Conservation (phyloP, 2,113 vertebrate genomes). For the Phasianus colchicus region DNA sequence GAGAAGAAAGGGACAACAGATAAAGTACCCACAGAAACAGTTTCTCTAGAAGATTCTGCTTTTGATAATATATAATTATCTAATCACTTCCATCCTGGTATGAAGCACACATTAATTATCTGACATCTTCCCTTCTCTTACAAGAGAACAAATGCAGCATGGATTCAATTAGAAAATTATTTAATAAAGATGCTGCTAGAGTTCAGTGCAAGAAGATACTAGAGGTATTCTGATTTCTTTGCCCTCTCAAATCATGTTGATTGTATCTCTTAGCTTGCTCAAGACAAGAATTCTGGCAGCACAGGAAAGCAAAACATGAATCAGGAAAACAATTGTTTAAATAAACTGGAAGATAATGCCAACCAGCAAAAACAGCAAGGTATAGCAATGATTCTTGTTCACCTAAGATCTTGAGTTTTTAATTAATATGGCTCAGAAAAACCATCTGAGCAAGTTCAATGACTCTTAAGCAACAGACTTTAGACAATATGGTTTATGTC, state of each 20-base stretch:
- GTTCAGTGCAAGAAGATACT: not conserved
- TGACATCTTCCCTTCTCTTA: constrained; percentile 1
- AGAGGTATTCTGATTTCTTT: not conserved
- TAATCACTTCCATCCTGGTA: constrained; percentile 13
- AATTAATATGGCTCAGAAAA: not conserved
- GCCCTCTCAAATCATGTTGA: fast-evolving
- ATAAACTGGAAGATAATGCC: not conserved
- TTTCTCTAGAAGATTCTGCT: not conserved
- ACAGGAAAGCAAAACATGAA: not conserved
- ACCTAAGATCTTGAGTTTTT: not conserved
- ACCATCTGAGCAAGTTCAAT: not conserved
- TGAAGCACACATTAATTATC: not conserved
- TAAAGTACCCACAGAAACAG: not conserved
- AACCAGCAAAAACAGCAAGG: not conserved
- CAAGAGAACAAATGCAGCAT: constrained; percentile 4
- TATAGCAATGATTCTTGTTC: not conserved
- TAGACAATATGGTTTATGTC: not conserved
- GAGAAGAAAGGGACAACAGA: not conserved
- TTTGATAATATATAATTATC: not conserved
- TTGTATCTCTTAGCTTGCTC: not conserved
- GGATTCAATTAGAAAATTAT: constrained; percentile 13
- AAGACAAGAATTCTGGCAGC: not conserved
- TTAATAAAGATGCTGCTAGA: not conserved
- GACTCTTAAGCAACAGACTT: not conserved
- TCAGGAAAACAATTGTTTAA: not conserved